Evolutionary conservation across 2,113 vertebrate species (phyloP).

Genomic region (Forbesichthys agassizii): DNA sequence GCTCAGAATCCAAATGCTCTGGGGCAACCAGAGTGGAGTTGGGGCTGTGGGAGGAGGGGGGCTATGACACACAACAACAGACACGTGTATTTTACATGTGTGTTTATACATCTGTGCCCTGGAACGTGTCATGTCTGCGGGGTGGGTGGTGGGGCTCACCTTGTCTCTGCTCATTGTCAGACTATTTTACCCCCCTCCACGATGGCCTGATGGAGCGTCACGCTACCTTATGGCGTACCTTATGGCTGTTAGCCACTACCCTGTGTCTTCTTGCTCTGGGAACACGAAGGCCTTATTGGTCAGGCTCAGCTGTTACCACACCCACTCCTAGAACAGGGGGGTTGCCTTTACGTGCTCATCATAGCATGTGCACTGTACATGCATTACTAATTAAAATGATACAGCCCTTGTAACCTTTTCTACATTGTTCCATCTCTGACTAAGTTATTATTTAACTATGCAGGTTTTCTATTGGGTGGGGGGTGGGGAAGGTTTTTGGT

Average conservation of each 20-base stretch:
- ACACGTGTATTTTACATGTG: constrained; percentile 58
- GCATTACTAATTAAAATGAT: not conserved
- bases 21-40: not conserved
- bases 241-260: constrained; percentile 51
- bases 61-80: constrained; percentile 45
- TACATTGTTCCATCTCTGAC: no score
- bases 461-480: no score
- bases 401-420: no score
- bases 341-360: no score
- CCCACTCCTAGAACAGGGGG: constrained; percentile 9
- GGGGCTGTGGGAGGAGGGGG: constrained; percentile 10
- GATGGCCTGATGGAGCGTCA: constrained; percentile 39
- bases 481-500: no score
- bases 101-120: constrained; percentile 72
- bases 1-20: not conserved
- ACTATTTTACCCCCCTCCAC: constrained; percentile 12
- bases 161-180: constrained; percentile 65
- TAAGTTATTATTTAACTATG: no score
- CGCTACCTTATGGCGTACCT: constrained; percentile 32
- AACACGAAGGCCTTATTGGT: constrained; percentile 58
- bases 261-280: constrained; percentile 46
- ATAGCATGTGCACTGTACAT: not conserved
- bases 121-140: constrained; percentile 66
- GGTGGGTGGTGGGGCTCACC: constrained; percentile 56
- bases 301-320: constrained; percentile 55